Evolutionary conservation across 1,140 invertebrate species (phyloP).

Genomic region (Drosophila watanabei): DNA sequence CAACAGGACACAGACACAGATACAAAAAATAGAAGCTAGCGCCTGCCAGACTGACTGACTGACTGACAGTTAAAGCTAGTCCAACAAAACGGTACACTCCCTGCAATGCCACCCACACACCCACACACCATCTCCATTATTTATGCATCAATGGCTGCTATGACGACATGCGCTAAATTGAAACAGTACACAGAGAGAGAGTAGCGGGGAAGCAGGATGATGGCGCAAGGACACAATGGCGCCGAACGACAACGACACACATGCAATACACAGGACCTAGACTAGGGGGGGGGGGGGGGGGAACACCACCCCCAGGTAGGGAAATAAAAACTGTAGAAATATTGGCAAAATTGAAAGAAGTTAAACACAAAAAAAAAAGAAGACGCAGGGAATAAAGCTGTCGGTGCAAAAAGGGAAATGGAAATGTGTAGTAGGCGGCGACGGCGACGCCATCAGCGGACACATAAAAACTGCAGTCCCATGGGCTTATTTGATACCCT

Average conservation of each 20-base stretch:
- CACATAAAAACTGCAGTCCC: constrained; percentile 59
- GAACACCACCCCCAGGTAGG: constrained; percentile 45
- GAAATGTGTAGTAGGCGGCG: constrained; percentile 41
- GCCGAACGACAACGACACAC: constrained; percentile 68
- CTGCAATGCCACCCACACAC: constrained; percentile 17
- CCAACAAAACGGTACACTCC: constrained; percentile 45
- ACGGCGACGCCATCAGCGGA: constrained; percentile 39
- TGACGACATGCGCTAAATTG: constrained; percentile 82
- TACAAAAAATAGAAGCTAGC: constrained; percentile 15
- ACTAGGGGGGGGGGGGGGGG: neutral
- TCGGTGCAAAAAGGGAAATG: constrained; percentile 4
- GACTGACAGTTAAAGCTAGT: constrained; percentile 81
- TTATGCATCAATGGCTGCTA: constrained; percentile 83
- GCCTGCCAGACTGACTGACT: constrained; percentile 60
- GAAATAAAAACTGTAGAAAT: constrained; percentile 76
- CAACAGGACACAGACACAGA: constrained; percentile 11
- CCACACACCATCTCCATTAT: constrained; percentile 62
- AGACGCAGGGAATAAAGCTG: constrained; percentile 11
- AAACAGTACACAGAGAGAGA: constrained; percentile 70
- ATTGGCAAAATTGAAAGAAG: constrained; percentile 79
- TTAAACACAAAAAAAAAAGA: constrained; percentile 34
- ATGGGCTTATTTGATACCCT: constrained; percentile 12
- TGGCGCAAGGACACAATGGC: constrained; percentile 73
- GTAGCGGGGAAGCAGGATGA: constrained; percentile 5
- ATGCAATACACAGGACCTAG: constrained; percentile 58